Conservation (phyloP, 1,140 invertebrate species). For the Branchinecta lynchi region DNA sequence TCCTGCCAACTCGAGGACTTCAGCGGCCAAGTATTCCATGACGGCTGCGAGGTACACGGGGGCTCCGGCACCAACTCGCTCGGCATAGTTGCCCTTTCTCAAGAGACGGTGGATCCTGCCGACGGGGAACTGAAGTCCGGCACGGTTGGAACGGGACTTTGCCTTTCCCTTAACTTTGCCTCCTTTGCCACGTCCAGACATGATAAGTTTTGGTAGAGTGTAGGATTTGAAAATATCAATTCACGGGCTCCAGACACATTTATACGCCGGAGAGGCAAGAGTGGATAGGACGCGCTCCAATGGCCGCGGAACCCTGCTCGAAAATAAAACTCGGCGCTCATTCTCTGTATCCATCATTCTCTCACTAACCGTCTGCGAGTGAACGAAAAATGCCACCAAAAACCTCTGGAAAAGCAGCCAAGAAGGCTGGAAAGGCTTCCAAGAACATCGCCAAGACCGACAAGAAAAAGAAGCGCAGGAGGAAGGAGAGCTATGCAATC, state of each 20-base stretch:
- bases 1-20: slow-evolving; percentile 58
- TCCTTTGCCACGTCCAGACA: slow-evolving; percentile 44
- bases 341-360: not conserved
- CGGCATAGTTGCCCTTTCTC: slow-evolving; percentile 52
- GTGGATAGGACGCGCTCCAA: not conserved
- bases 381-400: slow-evolving; percentile 31
- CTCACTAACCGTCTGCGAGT: not conserved
- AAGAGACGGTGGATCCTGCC: slow-evolving; percentile 50
- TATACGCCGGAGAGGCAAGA: not conserved
- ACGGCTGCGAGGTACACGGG: slow-evolving; percentile 52
- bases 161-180: slow-evolving; percentile 45
- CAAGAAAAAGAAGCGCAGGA: slow-evolving; percentile 33
- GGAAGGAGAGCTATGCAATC: slow-evolving; percentile 49
- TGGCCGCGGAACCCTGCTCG: not conserved
- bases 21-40: slow-evolving; percentile 43
- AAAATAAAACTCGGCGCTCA: not conserved
- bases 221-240: not conserved
- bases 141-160: slow-evolving; percentile 44
- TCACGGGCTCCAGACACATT: not conserved
- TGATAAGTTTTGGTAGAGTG: slow-evolving; percentile 22
- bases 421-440: slow-evolving; percentile 35
- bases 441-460: slow-evolving; percentile 32
- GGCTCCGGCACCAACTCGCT: slow-evolving; percentile 49
- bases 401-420: slow-evolving; percentile 34
- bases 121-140: slow-evolving; percentile 53